Conservation (phyloP, 2,797 vertebrate genomes). For the Epinephelus malabaricus region DNA sequence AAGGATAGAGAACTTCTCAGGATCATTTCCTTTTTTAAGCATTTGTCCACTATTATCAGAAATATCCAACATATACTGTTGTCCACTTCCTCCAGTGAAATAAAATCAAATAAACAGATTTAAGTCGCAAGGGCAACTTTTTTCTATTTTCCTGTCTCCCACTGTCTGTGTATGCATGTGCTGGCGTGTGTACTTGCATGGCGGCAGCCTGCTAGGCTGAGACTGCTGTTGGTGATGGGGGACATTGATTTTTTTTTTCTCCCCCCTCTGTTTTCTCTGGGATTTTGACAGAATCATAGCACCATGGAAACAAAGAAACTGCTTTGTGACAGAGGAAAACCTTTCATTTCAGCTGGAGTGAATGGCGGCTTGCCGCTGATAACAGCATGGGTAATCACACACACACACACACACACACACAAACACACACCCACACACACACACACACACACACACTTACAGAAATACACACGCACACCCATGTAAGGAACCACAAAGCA, state of each 20-base stretch:
- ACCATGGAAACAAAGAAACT: constrained; percentile 92
- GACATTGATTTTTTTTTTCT: constrained; percentile 96
- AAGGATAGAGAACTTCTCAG: constrained; percentile 2
- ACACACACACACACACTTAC: constrained; percentile 26
- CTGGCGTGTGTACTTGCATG: constrained; percentile 59
- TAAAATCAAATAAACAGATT: constrained; percentile 51
- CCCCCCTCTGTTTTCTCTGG: constrained; percentile 87
- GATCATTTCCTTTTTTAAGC: constrained; percentile 28
- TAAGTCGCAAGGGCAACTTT: constrained; percentile 41
- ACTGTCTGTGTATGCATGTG: constrained; percentile 57
- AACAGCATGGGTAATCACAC: constrained; percentile 85
- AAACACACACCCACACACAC: constrained; percentile 33
- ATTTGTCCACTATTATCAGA: constrained; percentile 25
- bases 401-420: constrained; percentile 31
- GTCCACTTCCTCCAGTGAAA: constrained; percentile 24
- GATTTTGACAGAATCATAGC: constrained; percentile 99
- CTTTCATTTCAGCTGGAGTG: constrained; percentile 81
- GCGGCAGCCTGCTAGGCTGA: constrained; percentile 71
- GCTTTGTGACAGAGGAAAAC: constrained; percentile 86
- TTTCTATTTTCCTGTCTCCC: constrained; percentile 40
- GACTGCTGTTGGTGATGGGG: constrained; percentile 81
- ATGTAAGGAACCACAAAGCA: constrained; percentile 50
- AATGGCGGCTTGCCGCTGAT: constrained; percentile 82
- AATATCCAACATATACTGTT: constrained; percentile 12
- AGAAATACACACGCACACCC: constrained; percentile 29